Base-by-base conservation (phyloP, 2,113 vertebrate genomes). In the Clarias macrocephalus region DNA sequence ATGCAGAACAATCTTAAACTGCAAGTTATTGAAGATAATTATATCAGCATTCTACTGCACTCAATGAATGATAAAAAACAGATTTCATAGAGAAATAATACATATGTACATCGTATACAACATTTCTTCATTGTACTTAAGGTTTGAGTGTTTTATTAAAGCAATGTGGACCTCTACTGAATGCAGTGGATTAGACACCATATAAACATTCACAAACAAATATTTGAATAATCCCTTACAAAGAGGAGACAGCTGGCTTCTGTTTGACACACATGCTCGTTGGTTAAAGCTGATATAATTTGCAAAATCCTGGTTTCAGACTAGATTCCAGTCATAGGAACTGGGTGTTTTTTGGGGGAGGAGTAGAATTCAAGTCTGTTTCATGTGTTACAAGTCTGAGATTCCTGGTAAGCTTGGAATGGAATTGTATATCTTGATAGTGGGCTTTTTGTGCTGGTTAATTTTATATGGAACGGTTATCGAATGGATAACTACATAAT, bases 161-260 rank as follows among this genome's bases (percentile, higher is more conserved):
- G 19, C 19, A 52, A 57, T 65, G 28, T 37, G 25, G 16, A 16
- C 66, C 23, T 37, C 19, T 70, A 68, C 23, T 65, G 23, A 16
- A 80, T 66, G 42, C 80, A 84, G 59, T 30, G 60, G 81, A 73
- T 77, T 63, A 33, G 42, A 83, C 42, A 77, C 33, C 56, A 85
- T 52, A 77, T 28, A 80, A 68, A 52, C 60, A 80, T 83, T 70
- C 60, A 56, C n/a, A 68, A 68, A 80, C 9, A 66, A 86, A 70
- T 59, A 86, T 86, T 86, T 83, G 72, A 60, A 84, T 84, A 73
- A 80, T 84, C n/a, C n/a, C 7, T 30, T 86, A 77, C 66, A 28
- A 3, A 83, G 25, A 33, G 28, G 15, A 25, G 76, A 86, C 82
- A 80, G 73, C 60, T 86, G 62, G 84, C 63, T 81, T 75, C 30